Base-by-base conservation (phyloP, 2,888 invertebrate genomes). In the Ophion obscuratus region DNA sequence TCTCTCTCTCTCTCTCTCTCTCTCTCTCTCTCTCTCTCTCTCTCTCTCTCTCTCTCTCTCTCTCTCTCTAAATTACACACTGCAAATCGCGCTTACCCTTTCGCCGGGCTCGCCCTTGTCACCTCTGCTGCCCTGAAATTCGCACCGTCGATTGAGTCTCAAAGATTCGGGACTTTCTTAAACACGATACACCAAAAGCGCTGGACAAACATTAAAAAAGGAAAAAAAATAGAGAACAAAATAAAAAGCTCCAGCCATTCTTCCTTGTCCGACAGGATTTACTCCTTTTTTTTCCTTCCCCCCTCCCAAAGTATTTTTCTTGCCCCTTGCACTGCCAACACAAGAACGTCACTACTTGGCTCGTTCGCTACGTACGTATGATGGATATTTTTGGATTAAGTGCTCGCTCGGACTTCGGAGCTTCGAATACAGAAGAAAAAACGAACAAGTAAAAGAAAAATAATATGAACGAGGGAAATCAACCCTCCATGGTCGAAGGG, bases 61-160 rank as follows among this genome's bases (percentile, higher is more conserved):
- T 14, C 5, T 53, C 67, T 64, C 70, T 64, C 78, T 76, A 61
- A 74, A 71, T 31, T 11, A 44, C 6, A 79, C 62, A 40, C 53
- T 53, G 44, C 61, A 70, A 66, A 67, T 71, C 71, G 82, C 79
- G 94, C 96, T 97, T 96, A 97, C 96, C 96, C 96, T 96, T 94
- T 95, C 95, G 93, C 97, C 97, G 93, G 96, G 96, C 93, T 96
- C 96, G 94, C 97, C 97, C 94, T 96, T 96, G 94, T 96, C 96
- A 94, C 97, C 97, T 95, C 96, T 96, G 94, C 95, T 95, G 92
- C 96, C 97, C 97, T 97, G 96, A 91, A 95, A 95, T 93, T 88
- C 86, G 91, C 90, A 88, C 81, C 81, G 87, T 87, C 66, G 81
- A 81, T 88, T 76, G 82, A 85, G 81, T 87, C 64, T 80, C 81